Percentiles rank a stretch among this genome's conserved stretches.
These are phyloP conservation scores for Scaptomyza graminum DNA, from an alignment of 1,140 invertebrate genomes.

Conservation along the genomic window DNA sequence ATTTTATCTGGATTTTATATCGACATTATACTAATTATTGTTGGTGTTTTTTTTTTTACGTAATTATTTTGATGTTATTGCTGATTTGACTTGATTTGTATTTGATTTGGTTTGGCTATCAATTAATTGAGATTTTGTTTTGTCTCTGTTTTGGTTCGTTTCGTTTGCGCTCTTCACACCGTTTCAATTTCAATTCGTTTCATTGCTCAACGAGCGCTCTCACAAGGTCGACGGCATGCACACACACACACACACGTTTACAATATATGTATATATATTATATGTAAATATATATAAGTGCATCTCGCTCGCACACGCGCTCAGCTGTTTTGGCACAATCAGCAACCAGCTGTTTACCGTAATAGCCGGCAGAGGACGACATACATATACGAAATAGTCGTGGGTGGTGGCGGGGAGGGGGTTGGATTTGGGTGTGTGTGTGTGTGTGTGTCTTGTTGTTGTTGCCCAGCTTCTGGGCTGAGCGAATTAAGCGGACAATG, in stretches of 20 bases:
- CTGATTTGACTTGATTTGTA: background rate
- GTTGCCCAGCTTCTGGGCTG: background rate
- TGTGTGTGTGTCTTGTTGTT: no score
- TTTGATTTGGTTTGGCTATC: conserved; percentile 9
- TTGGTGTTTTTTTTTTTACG: background rate
- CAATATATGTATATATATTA: no score
- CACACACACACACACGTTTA: no score
- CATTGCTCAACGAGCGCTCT: background rate
- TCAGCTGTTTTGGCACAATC: conserved; percentile 38
- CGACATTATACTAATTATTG: background rate
- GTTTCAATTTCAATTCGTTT: conserved; percentile 5
- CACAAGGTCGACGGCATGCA: conserved; percentile 51
- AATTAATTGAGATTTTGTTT: conserved; percentile 23
- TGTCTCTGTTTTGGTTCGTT: conserved; percentile 24
- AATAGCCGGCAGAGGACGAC: background rate
- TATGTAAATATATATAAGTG: conserved; percentile 29
- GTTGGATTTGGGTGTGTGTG: background rate
- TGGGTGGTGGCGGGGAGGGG: background rate
- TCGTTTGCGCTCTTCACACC: conserved; percentile 9
- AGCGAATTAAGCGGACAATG: conserved; percentile 1
- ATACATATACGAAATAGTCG: no score
- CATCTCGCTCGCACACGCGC: conserved; percentile 52
- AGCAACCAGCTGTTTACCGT: conserved; percentile 63
- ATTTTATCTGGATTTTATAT: background rate
- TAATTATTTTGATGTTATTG: background rate